Evolutionary conservation across 2,797 vertebrate genomes (phyloP), one percentile per base, ranked within the genome.

Genomic region (Amniataba percoides): DNA sequence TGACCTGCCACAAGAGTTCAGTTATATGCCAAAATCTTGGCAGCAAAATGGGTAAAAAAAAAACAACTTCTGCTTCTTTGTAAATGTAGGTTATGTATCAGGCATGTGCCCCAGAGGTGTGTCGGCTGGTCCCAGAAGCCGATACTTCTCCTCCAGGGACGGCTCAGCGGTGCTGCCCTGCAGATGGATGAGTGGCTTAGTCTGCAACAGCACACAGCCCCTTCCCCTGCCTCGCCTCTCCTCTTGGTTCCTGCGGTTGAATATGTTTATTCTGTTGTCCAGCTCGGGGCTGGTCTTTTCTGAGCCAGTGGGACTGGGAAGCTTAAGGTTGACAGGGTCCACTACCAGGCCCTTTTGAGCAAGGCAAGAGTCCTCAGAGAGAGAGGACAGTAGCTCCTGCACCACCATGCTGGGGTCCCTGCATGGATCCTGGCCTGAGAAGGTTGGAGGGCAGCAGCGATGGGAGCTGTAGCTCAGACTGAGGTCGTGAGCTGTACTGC

Each of bases 321-420:
- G 91, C 82, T 97, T 96, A 6, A 97, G 93, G 80, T 97, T 97
- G 72, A 96, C 95, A 0, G 96, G 96, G 94, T 98, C 96, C 73
- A 94, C 92, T n/a, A 59, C 81, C 74, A 96, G 94, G 76, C 95
- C 96, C 91, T 97, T 97, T 82, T 95, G 97, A 0, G 94, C 89
- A 15, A 96, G 92, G 81, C 96, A 95, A 5, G 96, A 93, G 80
- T 97, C 97, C 75, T 97, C 97, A 0, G 97, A 96, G 51, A 97
- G 94, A 7, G 98, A 97, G 0, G 95, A 97, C 27, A 97, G 94
- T 58, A 99, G 95, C 93, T 98, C 97, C 93, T 97, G 97, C 71
- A 96, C 96, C 68, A 94, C 87, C 1, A 92, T 71, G 0, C 92
- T 96, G 64, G 94, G 94, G 80, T 89, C 91, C 13, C 61, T 90